Evolutionary conservation across 2,888 invertebrate genomes (phyloP), one percentile per base, ranked within the genome.

Genomic region (Caenorhabditis sp.): DNA sequence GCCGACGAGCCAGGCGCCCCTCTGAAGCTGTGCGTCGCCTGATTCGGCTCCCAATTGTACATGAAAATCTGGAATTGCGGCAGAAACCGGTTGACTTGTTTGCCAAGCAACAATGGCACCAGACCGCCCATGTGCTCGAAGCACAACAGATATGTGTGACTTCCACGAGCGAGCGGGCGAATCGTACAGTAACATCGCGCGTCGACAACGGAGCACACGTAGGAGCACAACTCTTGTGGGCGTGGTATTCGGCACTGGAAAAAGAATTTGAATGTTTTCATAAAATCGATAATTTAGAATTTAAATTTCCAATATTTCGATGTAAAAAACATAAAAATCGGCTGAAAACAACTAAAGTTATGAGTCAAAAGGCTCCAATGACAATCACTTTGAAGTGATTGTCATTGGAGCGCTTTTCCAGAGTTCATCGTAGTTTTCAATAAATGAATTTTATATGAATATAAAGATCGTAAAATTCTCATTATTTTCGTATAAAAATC

Each of bases 171-270:
- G 66, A 90, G 76, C 14, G 91, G 91, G 38, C 88, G 95, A 96
- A 99, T 98, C 73, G 98, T 99, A 94, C 99, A 99, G 93, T 98
- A 97, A 80, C 98, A 94, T 7, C 98, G 95, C 76, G 95, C 96
- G 74, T 95, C 94, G 1, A 97, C 97, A 16, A 98, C 96, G 69
- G 96, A 95, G 58, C 97, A 96, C 44, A 98, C 97, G 94, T 98
- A 98, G 86, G 96, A 96, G 76, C 97, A 95, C 82, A 98, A 94
- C 88, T 96, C 95, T 91, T 95, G 95, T 19, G 95, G 94, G 92
- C 96, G 96, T 56, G 98, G 98, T 89, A 98, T 96, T 93, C 96
- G 97, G 93, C 97, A 97, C 96, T 98, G 91, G 12, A 90, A 89
- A 64, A 24, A 16, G 22, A n/a, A 59, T n/a, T 19, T 38, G 19